Conservation (phyloP, 1,140 invertebrate species). For the Amyelois transitella region DNA sequence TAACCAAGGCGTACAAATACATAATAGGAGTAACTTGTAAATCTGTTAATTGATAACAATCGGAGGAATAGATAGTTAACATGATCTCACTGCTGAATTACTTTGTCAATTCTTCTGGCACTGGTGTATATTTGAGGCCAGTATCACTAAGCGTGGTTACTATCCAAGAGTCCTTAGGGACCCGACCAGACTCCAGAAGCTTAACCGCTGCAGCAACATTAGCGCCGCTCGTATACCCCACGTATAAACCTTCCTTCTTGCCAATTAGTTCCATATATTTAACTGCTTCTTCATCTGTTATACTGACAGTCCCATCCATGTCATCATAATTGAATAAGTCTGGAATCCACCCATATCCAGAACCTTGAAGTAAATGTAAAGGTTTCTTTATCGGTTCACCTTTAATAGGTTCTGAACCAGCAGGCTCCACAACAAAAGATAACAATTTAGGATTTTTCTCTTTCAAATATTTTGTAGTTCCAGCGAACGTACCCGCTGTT, state of each 20-base stretch:
- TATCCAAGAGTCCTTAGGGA: slow-evolving; percentile 55
- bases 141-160: slow-evolving; percentile 54
- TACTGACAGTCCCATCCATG: slow-evolving; percentile 46
- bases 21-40: no score
- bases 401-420: slow-evolving; percentile 51
- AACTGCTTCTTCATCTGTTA: slow-evolving; percentile 53
- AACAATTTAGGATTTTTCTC: slow-evolving; percentile 48
- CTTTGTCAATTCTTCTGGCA: slow-evolving; percentile 20
- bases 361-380: slow-evolving; percentile 59
- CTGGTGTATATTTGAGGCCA: slow-evolving; percentile 53
- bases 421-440: slow-evolving; percentile 51
- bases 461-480: slow-evolving; percentile 53
- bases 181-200: slow-evolving; percentile 41
- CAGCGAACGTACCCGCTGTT: slow-evolving; percentile 56
- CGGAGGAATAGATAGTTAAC: no score
- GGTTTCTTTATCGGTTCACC: slow-evolving; percentile 53
- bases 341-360: slow-evolving; percentile 56
- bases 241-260: slow-evolving; percentile 56
- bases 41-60: no score
- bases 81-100: no score
- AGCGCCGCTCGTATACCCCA: slow-evolving; percentile 60
- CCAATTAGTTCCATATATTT: slow-evolving; percentile 52
- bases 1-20: no score
- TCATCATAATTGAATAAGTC: slow-evolving; percentile 48
- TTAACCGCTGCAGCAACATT: slow-evolving; percentile 60